Percentiles rank a stretch among this genome's conserved stretches.
phyloP scores from a whole-genome alignment of 2,888 invertebrate genomes.

The Cryptus armator region DNA sequence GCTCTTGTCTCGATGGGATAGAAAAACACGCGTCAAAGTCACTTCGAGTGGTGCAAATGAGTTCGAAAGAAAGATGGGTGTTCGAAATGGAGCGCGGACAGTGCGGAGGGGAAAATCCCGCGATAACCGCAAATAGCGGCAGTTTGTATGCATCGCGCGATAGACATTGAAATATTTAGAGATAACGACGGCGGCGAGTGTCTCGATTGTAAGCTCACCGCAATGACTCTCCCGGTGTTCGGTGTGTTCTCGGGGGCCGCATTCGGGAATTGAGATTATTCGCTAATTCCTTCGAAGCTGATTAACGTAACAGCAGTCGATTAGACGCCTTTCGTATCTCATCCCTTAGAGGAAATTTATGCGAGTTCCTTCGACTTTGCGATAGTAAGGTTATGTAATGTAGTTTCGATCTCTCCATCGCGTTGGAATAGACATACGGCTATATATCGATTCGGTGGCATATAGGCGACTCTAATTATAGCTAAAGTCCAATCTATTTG shows the following conservation, averaged over 20 bases:
- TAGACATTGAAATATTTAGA: constrained; percentile 61
- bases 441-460: constrained; percentile 53
- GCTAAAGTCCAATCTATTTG: constrained; percentile 28
- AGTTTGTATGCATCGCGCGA: constrained; percentile 42
- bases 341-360: constrained; percentile 10
- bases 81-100: constrained; percentile 2
- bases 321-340: constrained; percentile 4
- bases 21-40: constrained; percentile 16
- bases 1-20: constrained; percentile 34
- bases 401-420: constrained; percentile 2
- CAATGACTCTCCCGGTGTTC: background rate
- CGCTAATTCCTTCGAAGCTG: constrained; percentile 35
- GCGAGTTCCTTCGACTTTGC: background rate
- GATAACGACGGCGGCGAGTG: constrained; percentile 44
- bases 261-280: background rate
- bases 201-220: background rate
- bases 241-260: background rate
- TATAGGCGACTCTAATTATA: constrained; percentile 49
- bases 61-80: background rate
- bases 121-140: constrained; percentile 51
- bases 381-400: background rate
- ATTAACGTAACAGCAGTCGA: constrained; percentile 30
- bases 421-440: constrained; percentile 40
- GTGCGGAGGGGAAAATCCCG: background rate
- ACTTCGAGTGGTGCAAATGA: background rate